A percentile compares a stretch with the other conserved stretches of the same genome.
These are phyloP conservation scores for Deilephila elpenor DNA, from an alignment of 2,888 invertebrate genomes.

Conservation along the genomic window DNA sequence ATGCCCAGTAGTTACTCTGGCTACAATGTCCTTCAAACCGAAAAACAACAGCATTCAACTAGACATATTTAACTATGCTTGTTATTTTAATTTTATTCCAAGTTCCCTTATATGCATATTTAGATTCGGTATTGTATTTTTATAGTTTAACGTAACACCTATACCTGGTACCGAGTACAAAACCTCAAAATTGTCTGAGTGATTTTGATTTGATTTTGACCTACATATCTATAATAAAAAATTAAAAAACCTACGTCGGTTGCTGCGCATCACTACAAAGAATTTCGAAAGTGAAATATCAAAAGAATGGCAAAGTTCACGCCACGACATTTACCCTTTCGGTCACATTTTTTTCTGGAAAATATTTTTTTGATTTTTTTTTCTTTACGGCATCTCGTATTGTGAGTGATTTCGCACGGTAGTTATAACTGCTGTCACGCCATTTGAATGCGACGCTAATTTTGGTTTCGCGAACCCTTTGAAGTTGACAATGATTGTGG, in stretches of 20 bases:
- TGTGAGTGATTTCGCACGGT: conserved; percentile 81
- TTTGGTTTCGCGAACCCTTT: conserved; percentile 74
- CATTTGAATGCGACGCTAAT: conserved; percentile 80
- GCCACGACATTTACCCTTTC: conserved; percentile 63
- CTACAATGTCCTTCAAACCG: no score
- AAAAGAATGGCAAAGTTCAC: conserved; percentile 59
- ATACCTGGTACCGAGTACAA: not conserved
- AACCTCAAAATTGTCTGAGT: not conserved
- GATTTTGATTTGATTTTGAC: no score
- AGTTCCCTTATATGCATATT: no score
- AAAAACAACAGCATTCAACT: no score
- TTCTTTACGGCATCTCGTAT: conserved; percentile 43
- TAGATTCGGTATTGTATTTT: no score
- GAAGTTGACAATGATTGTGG: conserved; percentile 59
- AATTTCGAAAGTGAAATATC: conserved; percentile 57
- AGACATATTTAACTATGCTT: no score
- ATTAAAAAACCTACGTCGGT: not conserved
- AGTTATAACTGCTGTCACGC: conserved; percentile 68
- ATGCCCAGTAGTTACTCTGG: no score
- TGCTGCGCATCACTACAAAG: conserved; percentile 44
- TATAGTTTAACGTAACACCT: no score
- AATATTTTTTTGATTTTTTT: conserved; percentile 56
- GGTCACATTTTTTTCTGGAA: conserved; percentile 45
- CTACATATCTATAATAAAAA: not conserved
- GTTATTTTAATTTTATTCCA: no score